Evolutionary conservation across 2,888 invertebrate species (phyloP), one percentile per base, ranked within the genome.

Genomic region (Synanthedon andrenaeformis): DNA sequence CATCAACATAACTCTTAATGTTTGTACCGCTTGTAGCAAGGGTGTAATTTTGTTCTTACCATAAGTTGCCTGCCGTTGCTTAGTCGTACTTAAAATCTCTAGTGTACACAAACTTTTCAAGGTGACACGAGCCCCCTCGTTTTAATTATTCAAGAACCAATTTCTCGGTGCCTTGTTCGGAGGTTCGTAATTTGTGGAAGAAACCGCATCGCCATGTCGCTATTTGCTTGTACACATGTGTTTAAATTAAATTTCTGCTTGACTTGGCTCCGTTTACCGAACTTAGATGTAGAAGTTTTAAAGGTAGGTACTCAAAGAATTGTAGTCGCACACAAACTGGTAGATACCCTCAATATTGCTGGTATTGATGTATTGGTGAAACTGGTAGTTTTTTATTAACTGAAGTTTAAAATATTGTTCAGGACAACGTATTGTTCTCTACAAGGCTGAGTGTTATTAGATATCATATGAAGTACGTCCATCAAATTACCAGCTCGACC

Each of bases 111-210:
- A 53, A 51, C 42, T 51, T 54, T 51, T 45, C 54, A 54, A 54
- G 54, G 51, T 51, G 54, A 54, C 54, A 48, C 13, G 12, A 42
- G 51, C 23, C 41, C 10, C 35, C 35, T 41, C 45, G 14, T 54
- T 54, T 54, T 54, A 54, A 54, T 54, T 54, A 54, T 54, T 54
- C 54, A 54, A 13, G 42, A 51, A 53, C 53, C 53, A 51, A 51
- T 54, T 53, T 53, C 53, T 49, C 45, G 23, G 53, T 5, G 53
- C 49, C 49, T 35, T 53, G 53, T 53, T 41, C 19, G 53, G 53
- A 12, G 50, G 53, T 45, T 50, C 19, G 48, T 28, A 41, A 41
- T 17, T 50, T 42, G 42, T 42, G 41, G 41, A 41, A 49, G 49
- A 52, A 54, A 54, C 52, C 53, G 35, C 51, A 52, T 54, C 51